Evolutionary conservation across 2,888 invertebrate genomes (phyloP), one percentile per base, ranked within the genome.

Genomic region (Eremobia ochroleuca): DNA sequence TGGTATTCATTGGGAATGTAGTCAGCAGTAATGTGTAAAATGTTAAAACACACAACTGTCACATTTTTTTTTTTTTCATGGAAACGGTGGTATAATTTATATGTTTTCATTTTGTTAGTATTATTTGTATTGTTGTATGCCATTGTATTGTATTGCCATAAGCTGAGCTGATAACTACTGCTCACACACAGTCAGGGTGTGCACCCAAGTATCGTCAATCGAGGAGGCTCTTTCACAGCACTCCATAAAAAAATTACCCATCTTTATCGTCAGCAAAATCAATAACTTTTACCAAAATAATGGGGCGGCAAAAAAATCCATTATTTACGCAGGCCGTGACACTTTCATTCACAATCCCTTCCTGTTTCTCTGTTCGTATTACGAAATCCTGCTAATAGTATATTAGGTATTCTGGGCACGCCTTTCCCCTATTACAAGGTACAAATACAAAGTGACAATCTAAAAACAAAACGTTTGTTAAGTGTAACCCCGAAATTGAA

Each of bases 401-500:
- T 91, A 91, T 91, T 91, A 90, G 80, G 88, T 90, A 95, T 94
- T 94, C 95, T 40, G 79, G 90, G 88, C 95, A 95, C 94, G 94
- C 89, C 81, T 89, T 82, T 85, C 88, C 89, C 91, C 93, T 93
- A 94, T 94, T 95, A 95, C 94, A 94, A 94, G 92, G 92, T 92
- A 93, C 93, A 94, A 95, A 95, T 93, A 95, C 92, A 93, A 93
- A 95, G 93, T 92, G 94, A 94, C 93, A 92, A 92, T 92, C 92
- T 91, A 91, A 93, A 94, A 94, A 94, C 92, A 93, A 94, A 94
- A 91, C 90, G 90, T 90, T 68, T 91, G 91, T 89, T 89, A 92
- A 91, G 87, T 89, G 89, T 89, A 88, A 90, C 89, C 87, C 83
- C 83, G 89, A 91, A 92, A 94, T 93, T 92, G 93, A 93, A 93